Evolutionary conservation across 2,113 vertebrate species (phyloP).

Genomic region (Xerus inauris): DNA sequence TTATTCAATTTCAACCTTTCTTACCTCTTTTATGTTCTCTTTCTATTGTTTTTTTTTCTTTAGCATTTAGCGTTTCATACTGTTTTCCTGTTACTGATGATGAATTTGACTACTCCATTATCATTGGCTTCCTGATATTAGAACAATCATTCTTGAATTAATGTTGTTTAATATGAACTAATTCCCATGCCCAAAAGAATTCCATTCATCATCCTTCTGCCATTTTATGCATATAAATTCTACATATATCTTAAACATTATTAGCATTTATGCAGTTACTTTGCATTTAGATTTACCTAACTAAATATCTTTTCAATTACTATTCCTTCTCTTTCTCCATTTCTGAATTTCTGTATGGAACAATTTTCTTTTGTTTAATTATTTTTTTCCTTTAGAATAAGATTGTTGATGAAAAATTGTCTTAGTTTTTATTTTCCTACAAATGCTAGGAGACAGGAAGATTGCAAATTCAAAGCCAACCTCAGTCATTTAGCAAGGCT

Average conservation of each 20-base stretch:
- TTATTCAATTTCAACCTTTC: not conserved
- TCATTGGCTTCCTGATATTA: not conserved
- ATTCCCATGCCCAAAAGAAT: not conserved
- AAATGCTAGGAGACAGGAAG: not conserved
- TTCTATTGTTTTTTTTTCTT: not conserved
- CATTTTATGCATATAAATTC: not conserved
- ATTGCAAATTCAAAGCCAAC: no score
- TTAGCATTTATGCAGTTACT: not conserved
- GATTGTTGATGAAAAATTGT: not conserved
- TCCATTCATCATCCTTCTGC: not conserved
- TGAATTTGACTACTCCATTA: not conserved
- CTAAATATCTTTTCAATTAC: not conserved
- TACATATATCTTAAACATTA: not conserved
- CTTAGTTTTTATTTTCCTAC: not conserved
- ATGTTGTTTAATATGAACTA: not conserved
- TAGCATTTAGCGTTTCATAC: not conserved
- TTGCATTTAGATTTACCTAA: not conserved
- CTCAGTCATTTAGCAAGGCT: no score
- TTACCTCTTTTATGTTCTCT: not conserved
- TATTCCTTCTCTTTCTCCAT: not conserved
- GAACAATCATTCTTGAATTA: not conserved
- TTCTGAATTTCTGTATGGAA: not conserved
- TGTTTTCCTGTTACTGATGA: not conserved
- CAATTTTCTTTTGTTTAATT: not conserved
- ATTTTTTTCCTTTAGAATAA: not conserved